phyloP scores from a whole-genome alignment of 1,140 invertebrate genomes.

The Lutraria rhynchaena region DNA sequence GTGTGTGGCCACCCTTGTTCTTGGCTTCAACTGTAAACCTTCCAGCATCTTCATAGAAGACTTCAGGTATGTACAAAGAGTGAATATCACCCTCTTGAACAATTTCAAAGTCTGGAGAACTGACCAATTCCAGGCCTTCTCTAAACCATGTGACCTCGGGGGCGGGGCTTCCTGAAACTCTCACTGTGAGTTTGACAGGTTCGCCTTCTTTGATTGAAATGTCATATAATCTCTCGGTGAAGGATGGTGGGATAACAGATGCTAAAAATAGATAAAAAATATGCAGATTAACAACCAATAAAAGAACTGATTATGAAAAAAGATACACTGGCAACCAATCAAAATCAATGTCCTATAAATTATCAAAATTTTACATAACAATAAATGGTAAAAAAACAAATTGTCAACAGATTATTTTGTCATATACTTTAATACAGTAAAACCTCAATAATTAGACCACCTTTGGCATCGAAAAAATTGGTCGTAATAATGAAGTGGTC shows the following conservation, averaged over 20 bases:
- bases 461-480: too few species aligned
- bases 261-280: conserved; percentile 75
- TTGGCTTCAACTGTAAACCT: conserved; percentile 84
- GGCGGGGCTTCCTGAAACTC: conserved; percentile 82
- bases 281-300: too few species aligned
- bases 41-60: conserved; percentile 85
- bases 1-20: conserved; percentile 79
- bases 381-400: too few species aligned
- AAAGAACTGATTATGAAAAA: too few species aligned
- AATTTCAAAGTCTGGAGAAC: conserved; percentile 82
- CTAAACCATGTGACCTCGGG: conserved; percentile 83
- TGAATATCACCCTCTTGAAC: conserved; percentile 79
- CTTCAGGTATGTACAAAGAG: conserved; percentile 81
- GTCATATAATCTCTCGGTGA: conserved; percentile 80
- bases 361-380: too few species aligned
- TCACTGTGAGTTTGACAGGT: conserved; percentile 81
- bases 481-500: too few species aligned
- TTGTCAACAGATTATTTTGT: too few species aligned
- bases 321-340: too few species aligned
- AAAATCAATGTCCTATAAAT: too few species aligned
- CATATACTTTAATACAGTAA: not conserved
- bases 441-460: too few species aligned
- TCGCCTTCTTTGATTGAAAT: conserved; percentile 81
- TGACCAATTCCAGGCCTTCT: conserved; percentile 80
- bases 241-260: conserved; percentile 82